These are phyloP conservation scores for Muraenolepis orangiensis DNA, from an alignment of 2,797 vertebrate genomes.

Conservation along the genomic window DNA sequence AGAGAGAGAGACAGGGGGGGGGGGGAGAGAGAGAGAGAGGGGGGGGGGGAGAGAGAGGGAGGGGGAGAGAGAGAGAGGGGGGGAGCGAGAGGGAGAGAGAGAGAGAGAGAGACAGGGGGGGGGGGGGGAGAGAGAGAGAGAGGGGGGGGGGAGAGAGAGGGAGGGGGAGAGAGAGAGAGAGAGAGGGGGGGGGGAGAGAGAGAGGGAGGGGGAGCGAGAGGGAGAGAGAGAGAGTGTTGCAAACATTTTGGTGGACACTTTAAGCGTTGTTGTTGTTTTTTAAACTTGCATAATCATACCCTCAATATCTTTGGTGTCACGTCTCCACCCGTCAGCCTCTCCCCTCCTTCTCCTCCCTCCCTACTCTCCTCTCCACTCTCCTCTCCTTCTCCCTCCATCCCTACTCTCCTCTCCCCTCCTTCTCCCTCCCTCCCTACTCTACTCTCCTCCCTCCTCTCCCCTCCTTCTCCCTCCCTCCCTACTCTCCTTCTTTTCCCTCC, in stretches of 20 bases:
- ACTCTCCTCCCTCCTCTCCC: slow-evolving; percentile 35
- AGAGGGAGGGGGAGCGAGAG: not conserved
- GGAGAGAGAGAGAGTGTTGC: slow-evolving; percentile 34
- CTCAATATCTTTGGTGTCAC: slow-evolving; percentile 55
- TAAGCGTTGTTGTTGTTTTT: not conserved
- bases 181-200: slow-evolving; percentile 3
- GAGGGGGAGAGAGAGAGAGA: not conserved
- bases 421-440: slow-evolving; percentile 39
- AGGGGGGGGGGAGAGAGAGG: too few species aligned
- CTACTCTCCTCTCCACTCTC: slow-evolving; percentile 30
- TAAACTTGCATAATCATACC: slow-evolving; percentile 59
- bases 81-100: slow-evolving; percentile 12
- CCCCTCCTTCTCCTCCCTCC: slow-evolving; percentile 34
- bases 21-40: slow-evolving; percentile 17
- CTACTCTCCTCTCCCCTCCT: slow-evolving; percentile 37
- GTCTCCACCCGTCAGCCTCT: slow-evolving; percentile 30
- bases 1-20: not conserved
- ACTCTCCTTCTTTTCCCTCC: slow-evolving; percentile 28
- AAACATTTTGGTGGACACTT: slow-evolving; percentile 1
- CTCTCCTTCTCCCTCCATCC: slow-evolving; percentile 10
- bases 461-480: slow-evolving; percentile 34
- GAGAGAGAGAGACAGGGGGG: not conserved
- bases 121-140: slow-evolving; percentile 19
- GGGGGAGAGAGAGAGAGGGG: not conserved
- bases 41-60: too few species aligned